Base-by-base conservation (phyloP, 2,113 vertebrate species). In the Seriola dumerili region DNA sequence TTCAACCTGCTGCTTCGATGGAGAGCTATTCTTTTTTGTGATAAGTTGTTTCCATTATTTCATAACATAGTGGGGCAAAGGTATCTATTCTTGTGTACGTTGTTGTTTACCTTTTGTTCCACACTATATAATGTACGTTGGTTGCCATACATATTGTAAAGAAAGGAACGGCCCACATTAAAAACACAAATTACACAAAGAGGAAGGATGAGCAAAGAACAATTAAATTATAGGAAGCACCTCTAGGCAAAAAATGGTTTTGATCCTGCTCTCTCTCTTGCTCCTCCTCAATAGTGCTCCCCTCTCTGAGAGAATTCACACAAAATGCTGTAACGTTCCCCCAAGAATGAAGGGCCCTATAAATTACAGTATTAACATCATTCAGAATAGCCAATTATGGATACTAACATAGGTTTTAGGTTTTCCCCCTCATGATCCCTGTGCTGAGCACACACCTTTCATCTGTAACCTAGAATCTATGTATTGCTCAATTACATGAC, bases 321-420 rank as follows among this genome's bases (percentile, higher is more conserved):
- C 16, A 65, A 69, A 62, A 14, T 52, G 46, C 57, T 68, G 34
- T 36, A 54, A 57, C 34, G 36, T 19, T 66, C 46, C 46, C 19
- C 46, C 10, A 21, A 25, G 54, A 71, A 76, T 66, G 58, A 81
- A 75, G 34, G 13, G 14, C 32, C 32, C 29, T 55, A 29, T 32
- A 76, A 42, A 70, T 79, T 25, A 40, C 57, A 70, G 48, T 36
- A 17, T 42, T 34, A 29, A 40, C 42, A 34, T 68, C 42, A 52
- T 12, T 59, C 50, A 32, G 46, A 59, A 44, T 38, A 73, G 54
- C 66, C 54, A 63, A 10, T 71, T 76, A 58, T 11, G 4, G 12
- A 38, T 54, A 14, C 69, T 62, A 36, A 55, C 5, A 32, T 3
- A 1, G 17, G 52, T 21, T 72, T 29, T 3, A 1, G 13, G 52